Conservation (phyloP, 2,888 invertebrate species). For the Xanthorhoe designata region DNA sequence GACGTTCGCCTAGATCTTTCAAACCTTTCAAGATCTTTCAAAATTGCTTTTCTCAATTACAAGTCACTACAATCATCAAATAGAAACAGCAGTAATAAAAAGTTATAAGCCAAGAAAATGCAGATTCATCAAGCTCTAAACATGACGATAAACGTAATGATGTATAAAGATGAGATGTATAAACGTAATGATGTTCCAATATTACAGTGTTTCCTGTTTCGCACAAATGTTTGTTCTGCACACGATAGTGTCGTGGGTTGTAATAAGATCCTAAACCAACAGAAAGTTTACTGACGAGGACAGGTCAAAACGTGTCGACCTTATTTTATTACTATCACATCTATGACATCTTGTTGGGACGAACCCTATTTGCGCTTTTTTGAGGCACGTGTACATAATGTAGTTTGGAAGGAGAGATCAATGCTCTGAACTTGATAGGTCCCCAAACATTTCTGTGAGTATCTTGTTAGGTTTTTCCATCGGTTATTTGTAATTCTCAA, state of each 20-base stretch:
- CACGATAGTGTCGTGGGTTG: slow-evolving; percentile 43
- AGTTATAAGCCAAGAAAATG: too few relatives aligned
- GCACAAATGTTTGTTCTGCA: slow-evolving; percentile 48
- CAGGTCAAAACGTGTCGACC: slow-evolving; percentile 41
- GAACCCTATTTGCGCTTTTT: slow-evolving; percentile 2
- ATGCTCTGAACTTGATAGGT: neutral
- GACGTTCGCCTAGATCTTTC: too few relatives aligned
- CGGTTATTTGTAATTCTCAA: too few relatives aligned
- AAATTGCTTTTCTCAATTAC: too few relatives aligned
- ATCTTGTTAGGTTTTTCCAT: too few relatives aligned
- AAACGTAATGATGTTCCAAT: slow-evolving; percentile 18
- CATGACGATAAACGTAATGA: slow-evolving; percentile 4
- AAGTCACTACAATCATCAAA: too few relatives aligned
- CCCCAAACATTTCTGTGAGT: neutral
- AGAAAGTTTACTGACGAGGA: slow-evolving; percentile 47
- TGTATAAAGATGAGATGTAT: too few relatives aligned
- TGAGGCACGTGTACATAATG: neutral
- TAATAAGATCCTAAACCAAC: slow-evolving; percentile 58
- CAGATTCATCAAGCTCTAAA: neutral
- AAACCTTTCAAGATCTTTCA: too few relatives aligned
- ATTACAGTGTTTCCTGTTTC: slow-evolving; percentile 45
- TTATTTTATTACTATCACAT: slow-evolving; percentile 41
- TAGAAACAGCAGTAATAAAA: too few relatives aligned
- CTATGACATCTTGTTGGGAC: slow-evolving; percentile 29
- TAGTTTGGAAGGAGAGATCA: neutral